Evolutionary conservation across 1,140 invertebrate genomes (phyloP), one percentile per base, ranked within the genome.

Genomic region (Zaprionus capensis): DNA sequence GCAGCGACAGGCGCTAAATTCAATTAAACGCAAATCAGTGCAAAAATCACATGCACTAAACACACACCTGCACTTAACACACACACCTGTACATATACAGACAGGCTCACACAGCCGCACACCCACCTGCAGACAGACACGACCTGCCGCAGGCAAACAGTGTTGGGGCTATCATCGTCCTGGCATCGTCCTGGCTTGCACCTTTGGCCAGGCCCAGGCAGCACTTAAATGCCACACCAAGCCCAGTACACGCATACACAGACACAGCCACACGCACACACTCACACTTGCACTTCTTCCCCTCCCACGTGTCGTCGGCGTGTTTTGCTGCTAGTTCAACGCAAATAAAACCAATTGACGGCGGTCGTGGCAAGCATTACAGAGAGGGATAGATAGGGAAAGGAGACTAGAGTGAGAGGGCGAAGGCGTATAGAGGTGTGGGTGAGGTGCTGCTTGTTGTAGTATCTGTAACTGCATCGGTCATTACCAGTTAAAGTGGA

Each of bases 21-120:
- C 85, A 88, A 88, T 88, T 88, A 88, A 90, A 88, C 81, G 66
- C 84, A 88, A 90, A 90, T 84, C 81, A 82, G 71, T 71, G 78
- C 78, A 81, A 81, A 84, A 88, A 90, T 81, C 75, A 81, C 78
- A 78, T 57, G 49, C 71, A 71, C 36, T 38, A 49, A 44, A 26
- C 55, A 65, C 17, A 22, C 31, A 56, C 9, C 14, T 7, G 20
- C 28, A 31, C 7, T 5, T 0, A 26, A 31, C 38, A 41, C 38
- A 15, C 14, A 41, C 38, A 41, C 38, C 12, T 15, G 2, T 6
- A 41, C 38, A 5, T 6, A 41, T n/a, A 41, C 38, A 41, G 14
- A 20, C 44, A 22, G 3, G 4, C 46, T 22, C 20, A 22, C 20
- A 49, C 44, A 49, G 17, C 7, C 44, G 20, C 7, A 9, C 17